Conservation (phyloP, 1,140 invertebrate species). For the Apis florea region DNA sequence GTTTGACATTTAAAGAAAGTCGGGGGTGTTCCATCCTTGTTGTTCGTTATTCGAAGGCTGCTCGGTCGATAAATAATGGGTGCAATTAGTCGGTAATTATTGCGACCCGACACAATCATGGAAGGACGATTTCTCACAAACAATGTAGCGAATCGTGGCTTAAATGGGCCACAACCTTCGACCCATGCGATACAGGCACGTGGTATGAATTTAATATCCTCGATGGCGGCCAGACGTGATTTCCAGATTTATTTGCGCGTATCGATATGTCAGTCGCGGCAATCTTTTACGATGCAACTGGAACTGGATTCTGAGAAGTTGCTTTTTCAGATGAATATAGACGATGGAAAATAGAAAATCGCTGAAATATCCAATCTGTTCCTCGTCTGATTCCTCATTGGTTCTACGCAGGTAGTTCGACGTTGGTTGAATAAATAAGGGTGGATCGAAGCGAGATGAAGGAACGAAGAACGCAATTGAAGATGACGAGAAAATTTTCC, state of each 20-base stretch:
- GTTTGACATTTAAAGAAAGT: conserved; percentile 38
- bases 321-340: neutral
- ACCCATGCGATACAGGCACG: neutral
- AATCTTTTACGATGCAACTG: neutral
- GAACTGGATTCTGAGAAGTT: neutral
- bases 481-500: neutral
- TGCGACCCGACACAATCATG: conserved; percentile 18
- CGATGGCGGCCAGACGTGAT: conserved; percentile 7
- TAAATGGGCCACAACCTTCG: conserved; percentile 24
- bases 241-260: conserved; percentile 30
- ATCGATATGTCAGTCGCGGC: conserved; percentile 19
- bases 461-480: neutral
- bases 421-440: neutral
- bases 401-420: neutral
- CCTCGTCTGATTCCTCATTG: neutral
- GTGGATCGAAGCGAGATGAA: too few relatives aligned
- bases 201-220: conserved; percentile 30
- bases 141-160: conserved; percentile 8
- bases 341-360: neutral
- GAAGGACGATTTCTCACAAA: conserved; percentile 35
- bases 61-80: conserved; percentile 30
- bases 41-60: conserved; percentile 2
- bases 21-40: neutral
- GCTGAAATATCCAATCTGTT: neutral
- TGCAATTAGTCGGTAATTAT: conserved; percentile 42